Percentiles rank a stretch among this genome's conserved stretches.
Evolutionary conservation across 2,888 invertebrate species (phyloP).

Genomic region (Xiphydria camelus): DNA sequence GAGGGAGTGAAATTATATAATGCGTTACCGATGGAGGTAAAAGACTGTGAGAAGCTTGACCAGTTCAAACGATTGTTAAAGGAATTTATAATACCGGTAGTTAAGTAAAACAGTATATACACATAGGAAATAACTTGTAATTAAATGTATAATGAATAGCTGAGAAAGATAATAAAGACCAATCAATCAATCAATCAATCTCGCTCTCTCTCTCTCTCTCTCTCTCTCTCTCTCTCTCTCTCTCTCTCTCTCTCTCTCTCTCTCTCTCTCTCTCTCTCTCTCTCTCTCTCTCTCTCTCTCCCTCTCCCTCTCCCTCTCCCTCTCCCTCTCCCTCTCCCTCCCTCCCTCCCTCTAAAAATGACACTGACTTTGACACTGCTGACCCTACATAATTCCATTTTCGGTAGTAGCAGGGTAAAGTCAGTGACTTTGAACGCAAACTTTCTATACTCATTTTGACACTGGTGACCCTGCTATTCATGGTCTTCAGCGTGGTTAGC

Average conservation of each 20-base stretch:
- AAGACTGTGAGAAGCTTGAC: not conserved
- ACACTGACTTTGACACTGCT: too few species aligned
- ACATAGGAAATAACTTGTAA: too few species aligned
- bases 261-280: not conserved
- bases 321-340: not conserved
- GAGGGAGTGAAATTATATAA: constrained; percentile 8
- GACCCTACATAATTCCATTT: too few species aligned
- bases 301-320: not conserved
- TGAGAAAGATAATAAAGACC: constrained; percentile 1
- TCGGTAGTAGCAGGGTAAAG: too few species aligned
- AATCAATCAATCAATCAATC: constrained; percentile 4
- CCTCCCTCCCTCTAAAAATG: too few species aligned
- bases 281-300: not conserved
- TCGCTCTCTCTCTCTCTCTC: too few species aligned
- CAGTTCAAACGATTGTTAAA: constrained; percentile 8
- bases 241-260: not conserved
- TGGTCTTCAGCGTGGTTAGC: too few species aligned
- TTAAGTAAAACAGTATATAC: not conserved
- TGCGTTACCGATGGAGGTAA: not conserved
- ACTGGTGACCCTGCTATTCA: too few species aligned
- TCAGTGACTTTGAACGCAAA: too few species aligned
- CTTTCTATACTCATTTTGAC: too few species aligned
- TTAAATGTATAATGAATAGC: not conserved
- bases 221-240: too few species aligned
- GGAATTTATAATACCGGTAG: not conserved